Base-by-base conservation (phyloP, 2,113 vertebrate species). In the Rhea americana region DNA sequence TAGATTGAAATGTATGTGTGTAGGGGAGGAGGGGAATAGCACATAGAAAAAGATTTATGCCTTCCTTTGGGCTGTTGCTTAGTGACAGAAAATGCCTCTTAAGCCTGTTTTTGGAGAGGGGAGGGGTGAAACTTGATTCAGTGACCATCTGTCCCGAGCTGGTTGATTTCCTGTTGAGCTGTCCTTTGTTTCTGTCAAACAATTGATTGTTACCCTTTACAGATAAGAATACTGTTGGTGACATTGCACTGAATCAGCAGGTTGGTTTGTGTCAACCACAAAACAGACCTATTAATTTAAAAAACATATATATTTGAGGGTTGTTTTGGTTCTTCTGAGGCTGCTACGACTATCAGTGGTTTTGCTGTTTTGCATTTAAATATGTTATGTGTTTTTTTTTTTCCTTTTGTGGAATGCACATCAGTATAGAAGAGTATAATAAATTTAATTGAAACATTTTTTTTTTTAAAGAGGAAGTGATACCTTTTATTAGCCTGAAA, bases 141-240 rank as follows among this genome's bases (percentile, higher is more conserved):
- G 98, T 98, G 98, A 97, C 99, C 99, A 99, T 99, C 99, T 99
- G 99, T 98, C 98, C 97, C 83, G 98, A 96, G 97, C 97, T 98
- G 96, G 97, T 98, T 98, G 96, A 96, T 98, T 99, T 99, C 98
- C 98, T 99, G 97, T 98, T 98, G 98, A 97, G 96, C 93, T 96
- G 95, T 91, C 95, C 98, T 99, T 99, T 99, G 99, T 99, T 99
- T 98, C 96, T 94, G 70, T 82, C 93, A 94, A 98, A 99, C 99
- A 99, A 99, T 99, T 98, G 98, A 96, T 96, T 96, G 97, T 98
- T 99, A 98, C 98, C 98, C 98, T 98, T 97, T 96, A 96, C 97
- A 98, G 98, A 99, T 99, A 99, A 99, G 98, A 97, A 96, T 95
- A 91, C 97, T 94, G 93, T 95, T 96, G 96, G 93, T 97, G 95